phyloP scores from a whole-genome alignment of 2,888 invertebrate genomes.

The Nephrotoma flavescens region DNA sequence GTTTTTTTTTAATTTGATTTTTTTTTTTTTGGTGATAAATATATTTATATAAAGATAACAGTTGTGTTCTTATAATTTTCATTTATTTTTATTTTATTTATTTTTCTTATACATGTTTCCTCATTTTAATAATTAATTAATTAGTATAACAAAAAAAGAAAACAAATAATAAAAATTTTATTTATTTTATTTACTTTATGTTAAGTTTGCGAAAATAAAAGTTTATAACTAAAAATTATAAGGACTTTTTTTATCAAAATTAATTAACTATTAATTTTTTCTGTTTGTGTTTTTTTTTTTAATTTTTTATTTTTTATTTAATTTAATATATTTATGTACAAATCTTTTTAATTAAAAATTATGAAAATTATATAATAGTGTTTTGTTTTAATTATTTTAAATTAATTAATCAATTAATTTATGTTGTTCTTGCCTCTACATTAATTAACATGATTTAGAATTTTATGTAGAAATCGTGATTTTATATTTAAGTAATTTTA shows the following conservation, averaged over 20 bases:
- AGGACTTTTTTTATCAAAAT: background rate
- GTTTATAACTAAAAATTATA: background rate
- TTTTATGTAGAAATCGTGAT: background rate
- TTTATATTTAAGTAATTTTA: background rate
- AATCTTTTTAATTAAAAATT: background rate
- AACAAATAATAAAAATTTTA: background rate
- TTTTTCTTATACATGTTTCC: background rate
- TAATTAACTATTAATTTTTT: background rate
- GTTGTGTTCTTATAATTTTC: background rate
- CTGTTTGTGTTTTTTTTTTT: background rate
- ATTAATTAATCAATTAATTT: background rate
- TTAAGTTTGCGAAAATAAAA: background rate
- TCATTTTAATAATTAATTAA: background rate
- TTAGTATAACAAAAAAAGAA: background rate
- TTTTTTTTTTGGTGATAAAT: background rate
- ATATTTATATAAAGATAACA: background rate
- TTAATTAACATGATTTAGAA: background rate
- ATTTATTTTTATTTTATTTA: background rate
- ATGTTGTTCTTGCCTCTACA: background rate
- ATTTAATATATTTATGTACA: background rate
- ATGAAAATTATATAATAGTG: background rate
- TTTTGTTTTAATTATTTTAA: background rate
- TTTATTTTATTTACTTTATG: background rate
- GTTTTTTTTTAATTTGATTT: background rate
- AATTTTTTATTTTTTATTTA: background rate